Evolutionary conservation across 2,113 vertebrate species (phyloP).

Genomic region (rat (Rattus norvegicus)): GRCr8 NC_086020.1:191898501-191899000

Average conservation of each 20-base stretch:
- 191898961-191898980: neutral
- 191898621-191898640: neutral
- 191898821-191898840: too few relatives aligned
- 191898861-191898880: neutral
- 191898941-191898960: neutral
- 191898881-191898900: neutral
- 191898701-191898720: neutral
- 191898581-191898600: neutral
- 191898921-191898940: neutral
- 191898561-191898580: neutral
- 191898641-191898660: neutral
- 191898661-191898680: neutral
- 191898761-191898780: neutral
- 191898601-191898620: neutral
- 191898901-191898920: too few relatives aligned
- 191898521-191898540: neutral
- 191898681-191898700: neutral
- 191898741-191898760: too few relatives aligned
- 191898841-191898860: neutral
- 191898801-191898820: too few relatives aligned
- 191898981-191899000: neutral
- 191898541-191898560: neutral
- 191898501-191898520: neutral
- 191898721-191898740: neutral
- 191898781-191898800: neutral